Evolutionary conservation across 2,113 vertebrate species (phyloP).

Genomic region (Saimiri boliviensis): DNA sequence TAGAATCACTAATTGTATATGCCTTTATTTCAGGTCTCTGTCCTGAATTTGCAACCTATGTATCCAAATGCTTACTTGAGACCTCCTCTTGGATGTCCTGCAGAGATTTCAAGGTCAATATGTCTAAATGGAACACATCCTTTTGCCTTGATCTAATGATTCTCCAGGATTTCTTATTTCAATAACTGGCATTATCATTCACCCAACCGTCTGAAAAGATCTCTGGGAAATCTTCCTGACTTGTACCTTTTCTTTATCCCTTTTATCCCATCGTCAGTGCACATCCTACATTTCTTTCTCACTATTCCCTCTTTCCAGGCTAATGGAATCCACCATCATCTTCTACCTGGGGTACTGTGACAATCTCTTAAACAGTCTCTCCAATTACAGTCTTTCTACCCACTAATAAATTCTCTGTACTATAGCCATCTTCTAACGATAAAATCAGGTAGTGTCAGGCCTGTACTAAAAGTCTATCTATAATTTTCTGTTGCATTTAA

Average conservation of each 20-base stretch:
- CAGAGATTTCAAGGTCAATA: neutral
- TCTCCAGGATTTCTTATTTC: neutral
- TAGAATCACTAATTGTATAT: neutral
- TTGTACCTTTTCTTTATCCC: neutral
- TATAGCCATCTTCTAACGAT: neutral
- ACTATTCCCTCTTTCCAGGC: neutral
- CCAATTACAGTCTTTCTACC: neutral
- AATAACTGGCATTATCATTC: neutral
- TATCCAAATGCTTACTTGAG: neutral
- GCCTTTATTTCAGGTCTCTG: neutral
- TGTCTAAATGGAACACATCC: neutral
- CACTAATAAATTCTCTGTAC: neutral
- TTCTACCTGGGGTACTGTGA: neutral
- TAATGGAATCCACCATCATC: neutral
- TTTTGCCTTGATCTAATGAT: neutral
- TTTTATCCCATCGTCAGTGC: neutral
- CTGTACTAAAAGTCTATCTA: neutral
- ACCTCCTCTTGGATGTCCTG: neutral
- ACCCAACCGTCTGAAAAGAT: too few species aligned
- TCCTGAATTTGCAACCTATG: neutral
- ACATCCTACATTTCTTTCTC: neutral
- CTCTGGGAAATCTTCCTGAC: neutral
- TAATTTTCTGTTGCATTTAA: neutral
- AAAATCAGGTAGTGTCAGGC: neutral
- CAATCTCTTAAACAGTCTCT: neutral